Evolutionary conservation across 1,140 invertebrate genomes (phyloP).

Genomic region (Acromyrmex heyeri): DNA sequence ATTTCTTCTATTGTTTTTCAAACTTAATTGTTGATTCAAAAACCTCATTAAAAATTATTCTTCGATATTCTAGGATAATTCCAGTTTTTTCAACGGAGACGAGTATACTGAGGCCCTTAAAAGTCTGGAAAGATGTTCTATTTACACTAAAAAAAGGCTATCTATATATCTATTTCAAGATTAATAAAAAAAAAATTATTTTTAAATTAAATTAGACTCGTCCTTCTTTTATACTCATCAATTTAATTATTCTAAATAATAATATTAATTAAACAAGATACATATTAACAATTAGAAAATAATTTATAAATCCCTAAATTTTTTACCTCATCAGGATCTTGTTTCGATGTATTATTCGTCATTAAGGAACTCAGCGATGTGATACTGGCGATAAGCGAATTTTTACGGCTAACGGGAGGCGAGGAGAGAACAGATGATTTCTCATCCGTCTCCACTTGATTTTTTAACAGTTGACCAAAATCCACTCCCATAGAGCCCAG

Average conservation of each 20-base stretch:
- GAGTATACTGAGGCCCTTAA: no score
- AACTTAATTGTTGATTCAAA: no score
- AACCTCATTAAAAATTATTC: no score
- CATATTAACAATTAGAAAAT: neutral
- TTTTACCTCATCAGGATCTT: conserved; percentile 81
- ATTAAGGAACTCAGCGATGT: conserved; percentile 82
- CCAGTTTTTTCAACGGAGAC: no score
- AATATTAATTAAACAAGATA: neutral
- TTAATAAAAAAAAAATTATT: no score
- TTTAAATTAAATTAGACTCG: no score
- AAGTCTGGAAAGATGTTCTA: no score
- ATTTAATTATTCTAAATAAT: neutral
- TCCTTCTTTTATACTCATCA: no score
- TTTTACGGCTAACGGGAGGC: conserved; percentile 75
- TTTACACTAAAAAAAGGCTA: no score
- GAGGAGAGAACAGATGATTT: conserved; percentile 74
- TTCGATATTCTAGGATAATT: no score
- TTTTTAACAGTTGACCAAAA: conserved; percentile 89
- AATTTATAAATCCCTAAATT: neutral
- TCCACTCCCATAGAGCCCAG: conserved; percentile 88
- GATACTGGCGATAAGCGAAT: conserved; percentile 83
- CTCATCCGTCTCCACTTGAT: conserved; percentile 82
- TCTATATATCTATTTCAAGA: no score
- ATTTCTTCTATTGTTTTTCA: no score
- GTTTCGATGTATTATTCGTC: conserved; percentile 77